These are phyloP conservation scores for Oscheius myriophilus DNA, from an alignment of 2,888 invertebrate genomes.

Conservation along the genomic window DNA sequence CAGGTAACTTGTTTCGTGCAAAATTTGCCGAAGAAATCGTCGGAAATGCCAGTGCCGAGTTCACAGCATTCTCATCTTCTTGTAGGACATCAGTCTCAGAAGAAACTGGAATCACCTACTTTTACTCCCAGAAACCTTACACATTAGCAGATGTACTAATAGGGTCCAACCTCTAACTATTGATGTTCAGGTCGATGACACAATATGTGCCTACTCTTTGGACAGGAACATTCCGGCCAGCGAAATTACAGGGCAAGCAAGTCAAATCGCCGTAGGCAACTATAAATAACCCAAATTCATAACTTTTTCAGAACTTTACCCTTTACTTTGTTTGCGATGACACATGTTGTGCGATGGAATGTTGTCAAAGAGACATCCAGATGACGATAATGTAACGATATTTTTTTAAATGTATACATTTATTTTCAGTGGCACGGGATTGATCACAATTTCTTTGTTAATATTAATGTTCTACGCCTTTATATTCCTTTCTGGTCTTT, in stretches of 20 bases:
- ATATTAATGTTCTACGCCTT: constrained; percentile 20
- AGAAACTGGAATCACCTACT: constrained; percentile 25
- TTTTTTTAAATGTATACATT: neutral
- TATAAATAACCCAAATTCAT: neutral
- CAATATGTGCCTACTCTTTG: constrained; percentile 27
- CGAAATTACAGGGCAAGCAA: constrained; percentile 11
- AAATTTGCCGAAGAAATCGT: constrained; percentile 25
- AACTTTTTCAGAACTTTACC: constrained; percentile 25
- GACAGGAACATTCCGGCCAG: constrained; percentile 14
- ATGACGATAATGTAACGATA: constrained; percentile 36
- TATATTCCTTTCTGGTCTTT: constrained; percentile 12
- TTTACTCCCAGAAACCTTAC: constrained; percentile 13
- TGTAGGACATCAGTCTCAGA: constrained; percentile 9
- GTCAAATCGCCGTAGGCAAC: constrained; percentile 9
- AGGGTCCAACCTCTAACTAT: neutral
- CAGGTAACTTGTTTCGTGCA: constrained; percentile 23
- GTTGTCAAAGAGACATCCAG: constrained; percentile 37
- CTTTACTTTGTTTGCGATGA: constrained; percentile 37
- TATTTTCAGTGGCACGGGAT: constrained; percentile 17
- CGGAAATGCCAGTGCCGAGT: constrained; percentile 10
- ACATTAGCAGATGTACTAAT: constrained; percentile 17
- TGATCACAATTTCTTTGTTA: constrained; percentile 20
- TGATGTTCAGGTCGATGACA: constrained; percentile 9
- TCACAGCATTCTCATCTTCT: constrained; percentile 1
- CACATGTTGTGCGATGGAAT: constrained; percentile 38